Evolutionary conservation across 2,113 vertebrate species (phyloP), one percentile per base, ranked within the genome.

Genomic region (Microcebus jonahi): DNA sequence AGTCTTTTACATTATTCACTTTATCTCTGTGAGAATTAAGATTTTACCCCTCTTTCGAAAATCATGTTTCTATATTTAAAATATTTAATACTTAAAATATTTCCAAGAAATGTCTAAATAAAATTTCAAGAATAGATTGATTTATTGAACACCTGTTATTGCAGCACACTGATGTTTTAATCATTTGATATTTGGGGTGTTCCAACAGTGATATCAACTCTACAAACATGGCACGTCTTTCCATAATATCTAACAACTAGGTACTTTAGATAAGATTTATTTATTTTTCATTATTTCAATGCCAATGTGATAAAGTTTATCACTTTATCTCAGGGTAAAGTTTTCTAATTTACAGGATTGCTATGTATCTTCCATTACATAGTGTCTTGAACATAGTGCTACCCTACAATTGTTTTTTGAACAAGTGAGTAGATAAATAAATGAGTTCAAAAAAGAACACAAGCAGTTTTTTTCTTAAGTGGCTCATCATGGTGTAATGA

Each of bases 51-150:
- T 59, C 70, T 17, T 36, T 87, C 39, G 13, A 39, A 36, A 80
- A 67, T 91, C 86, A 75, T 91, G 42, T 90, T 85, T 68, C 50
- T 80, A 61, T 76, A 50, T 89, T 70, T 84, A 70, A 68, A 31
- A 67, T 95, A 87, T 59, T 61, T 81, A 65, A 45, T 53, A 55
- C 84, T 77, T 50, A 86, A 71, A 90, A 45, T 96, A 55, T 76
- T 82, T 88, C 88, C 39, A 83, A 53, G 23, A 83, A 92, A 70
- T 83, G 3, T 88, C 42, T 77, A 88, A 77, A 70, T 84, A 53
- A 53, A 48, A 80, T 45, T 57, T 91, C 20, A 17, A 61, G 45
- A 85, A 25, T 76, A 53, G 36, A 36, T 77, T 61, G 15, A 45
- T 45, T 83, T 92, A 68, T 61, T 57, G 80, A 61, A 31, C 8